Percentiles rank a stretch among this genome's conserved stretches.
Evolutionary conservation across 2,797 vertebrate species (phyloP).

Genomic region (Molossus molossus): DNA sequence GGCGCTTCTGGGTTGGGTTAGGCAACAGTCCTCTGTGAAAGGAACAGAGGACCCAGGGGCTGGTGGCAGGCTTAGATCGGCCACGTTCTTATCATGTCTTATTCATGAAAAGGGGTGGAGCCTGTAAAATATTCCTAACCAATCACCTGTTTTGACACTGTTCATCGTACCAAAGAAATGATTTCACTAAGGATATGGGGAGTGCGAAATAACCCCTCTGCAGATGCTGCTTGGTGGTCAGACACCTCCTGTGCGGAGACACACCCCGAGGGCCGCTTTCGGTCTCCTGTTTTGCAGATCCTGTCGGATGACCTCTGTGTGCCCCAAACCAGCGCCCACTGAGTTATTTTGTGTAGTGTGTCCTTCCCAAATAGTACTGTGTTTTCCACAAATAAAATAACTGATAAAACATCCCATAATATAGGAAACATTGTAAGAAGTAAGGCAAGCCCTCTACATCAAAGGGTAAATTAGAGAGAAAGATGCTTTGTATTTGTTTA

Average conservation of each 20-base stretch:
- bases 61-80: background rate
- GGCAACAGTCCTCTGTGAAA: background rate
- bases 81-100: background rate
- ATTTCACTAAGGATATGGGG: background rate
- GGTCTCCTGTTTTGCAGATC: background rate
- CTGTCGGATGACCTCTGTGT: background rate
- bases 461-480: background rate
- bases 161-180: background rate
- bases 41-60: background rate
- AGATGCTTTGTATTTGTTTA: background rate
- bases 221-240: rapidly evolving
- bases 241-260: background rate
- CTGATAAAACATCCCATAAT: background rate
- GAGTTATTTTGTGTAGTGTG: background rate
- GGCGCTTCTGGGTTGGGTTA: background rate
- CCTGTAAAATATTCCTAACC: background rate
- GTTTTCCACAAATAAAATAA: constrained; percentile 41
- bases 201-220: background rate
- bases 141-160: background rate
- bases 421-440: background rate
- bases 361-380: background rate
- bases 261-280: background rate
- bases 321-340: background rate
- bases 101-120: background rate
- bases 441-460: background rate